Conservation (phyloP, 1,140 invertebrate genomes). For the Forficula auricularia region DNA sequence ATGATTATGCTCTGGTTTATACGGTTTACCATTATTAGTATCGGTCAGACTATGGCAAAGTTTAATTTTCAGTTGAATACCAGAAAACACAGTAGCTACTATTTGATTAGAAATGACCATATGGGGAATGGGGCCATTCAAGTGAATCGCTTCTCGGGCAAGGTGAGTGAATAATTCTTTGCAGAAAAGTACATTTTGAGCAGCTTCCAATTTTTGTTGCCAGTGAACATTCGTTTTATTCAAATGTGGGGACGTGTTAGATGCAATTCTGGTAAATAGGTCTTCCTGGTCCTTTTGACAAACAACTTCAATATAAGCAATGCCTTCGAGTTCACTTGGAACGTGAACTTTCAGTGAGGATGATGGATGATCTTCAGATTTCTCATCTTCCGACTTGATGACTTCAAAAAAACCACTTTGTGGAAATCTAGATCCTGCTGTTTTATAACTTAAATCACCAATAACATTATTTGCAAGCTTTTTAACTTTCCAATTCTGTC, state of each 20-base stretch:
- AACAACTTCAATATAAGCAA: slow-evolving; percentile 86
- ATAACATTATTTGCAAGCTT: slow-evolving; percentile 90
- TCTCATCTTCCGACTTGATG: slow-evolving; percentile 66
- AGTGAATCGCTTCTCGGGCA: slow-evolving; percentile 82
- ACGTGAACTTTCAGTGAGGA: slow-evolving; percentile 72
- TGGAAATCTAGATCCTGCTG: slow-evolving; percentile 78
- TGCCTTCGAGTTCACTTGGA: slow-evolving; percentile 83
- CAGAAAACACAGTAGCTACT: slow-evolving; percentile 81
- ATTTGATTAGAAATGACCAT: slow-evolving; percentile 96
- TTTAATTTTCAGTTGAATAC: slow-evolving; percentile 70
- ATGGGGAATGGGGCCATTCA: slow-evolving; percentile 82
- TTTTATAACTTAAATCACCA: slow-evolving; percentile 87
- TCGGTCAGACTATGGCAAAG: slow-evolving; percentile 52
- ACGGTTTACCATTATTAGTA: slow-evolving; percentile 36
- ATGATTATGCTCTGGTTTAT: slow-evolving; percentile 76
- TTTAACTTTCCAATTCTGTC: slow-evolving; percentile 89
- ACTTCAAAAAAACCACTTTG: slow-evolving; percentile 94
- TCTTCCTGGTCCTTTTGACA: slow-evolving; percentile 85
- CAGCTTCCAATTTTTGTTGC: slow-evolving; percentile 87
- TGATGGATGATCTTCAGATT: slow-evolving; percentile 22
- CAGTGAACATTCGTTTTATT: slow-evolving; percentile 56
- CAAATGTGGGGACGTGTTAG: slow-evolving; percentile 34
- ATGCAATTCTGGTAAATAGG: slow-evolving; percentile 59
- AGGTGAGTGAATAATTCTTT: slow-evolving; percentile 92
- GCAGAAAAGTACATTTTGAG: slow-evolving; percentile 93